phyloP scores from a whole-genome alignment of 1,140 invertebrate species.

The Nautilus pompilius region DNA sequence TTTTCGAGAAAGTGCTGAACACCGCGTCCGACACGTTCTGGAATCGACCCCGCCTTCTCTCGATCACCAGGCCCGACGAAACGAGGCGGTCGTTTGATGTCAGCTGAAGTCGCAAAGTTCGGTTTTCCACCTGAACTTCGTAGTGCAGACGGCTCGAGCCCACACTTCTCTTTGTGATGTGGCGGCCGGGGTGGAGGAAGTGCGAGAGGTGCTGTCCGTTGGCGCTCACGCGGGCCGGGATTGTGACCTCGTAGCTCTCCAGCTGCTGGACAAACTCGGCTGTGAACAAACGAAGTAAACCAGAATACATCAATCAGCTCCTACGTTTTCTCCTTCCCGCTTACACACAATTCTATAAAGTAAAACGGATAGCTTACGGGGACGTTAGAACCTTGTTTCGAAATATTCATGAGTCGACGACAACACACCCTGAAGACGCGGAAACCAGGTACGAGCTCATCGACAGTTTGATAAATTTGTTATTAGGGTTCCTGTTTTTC shows the following conservation, averaged over 20 bases:
- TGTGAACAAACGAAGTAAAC: conserved; percentile 21
- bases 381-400: too few relatives aligned
- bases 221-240: conserved; percentile 62
- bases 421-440: too few relatives aligned
- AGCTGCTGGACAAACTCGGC: conserved; percentile 42
- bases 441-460: too few relatives aligned
- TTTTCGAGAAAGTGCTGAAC: conserved; percentile 11
- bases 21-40: conserved; percentile 48
- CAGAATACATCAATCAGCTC: too few relatives aligned
- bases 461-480: too few relatives aligned
- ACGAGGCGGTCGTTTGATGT: conserved; percentile 68
- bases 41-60: conserved; percentile 61
- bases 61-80: conserved; percentile 68
- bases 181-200: conserved; percentile 51
- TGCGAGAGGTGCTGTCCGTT: conserved; percentile 61
- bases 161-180: conserved; percentile 14
- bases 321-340: too few relatives aligned
- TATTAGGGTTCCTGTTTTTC: too few relatives aligned
- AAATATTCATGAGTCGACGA: too few relatives aligned
- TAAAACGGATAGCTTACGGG: too few relatives aligned
- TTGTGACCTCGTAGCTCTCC: conserved; percentile 57
- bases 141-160: conserved; percentile 58
- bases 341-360: too few relatives aligned
- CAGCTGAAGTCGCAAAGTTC: conserved; percentile 61
- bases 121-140: conserved; percentile 59